Evolutionary conservation across 2,113 vertebrate genomes (phyloP), one percentile per base, ranked within the genome.

Genomic region (Motacilla tschutschensis): DNA sequence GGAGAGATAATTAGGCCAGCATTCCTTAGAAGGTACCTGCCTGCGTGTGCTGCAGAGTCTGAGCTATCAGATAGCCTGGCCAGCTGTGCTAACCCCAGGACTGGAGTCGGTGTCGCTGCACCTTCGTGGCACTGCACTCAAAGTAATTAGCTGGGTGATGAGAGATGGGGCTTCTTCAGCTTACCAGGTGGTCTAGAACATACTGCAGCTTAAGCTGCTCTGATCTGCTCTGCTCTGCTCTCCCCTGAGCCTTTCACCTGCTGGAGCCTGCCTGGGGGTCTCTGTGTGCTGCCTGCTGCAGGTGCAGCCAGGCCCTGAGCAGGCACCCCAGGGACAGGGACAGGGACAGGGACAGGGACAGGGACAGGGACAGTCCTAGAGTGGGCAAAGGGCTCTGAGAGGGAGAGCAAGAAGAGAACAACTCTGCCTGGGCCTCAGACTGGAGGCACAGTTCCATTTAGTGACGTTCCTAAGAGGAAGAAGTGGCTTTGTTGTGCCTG

Each of bases 271-370:
- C 29, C 43, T 2, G 1, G 4, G 35, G 24, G 7, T 59, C 43
- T 76, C 41, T 50, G 29, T 38, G 17, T 0, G 0, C 51, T 51
- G 58, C 3, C 20, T 48, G 16, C 62, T 35, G 8, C 1, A 11
- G 6, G n/a, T 35, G 59, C 28, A 41, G 48, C n/a, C 62, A 51
- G 48, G 26, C 25, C 31, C 57, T 44, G 36, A 51, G 58, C 35
- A 66, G 60, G 67, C 38, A 53, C 24, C 24, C 17, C 31, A 40
- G n/a, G 50, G 40, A 31, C 41, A 64, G 33, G 14, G 31, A 59
- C 7, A 78, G 14, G 5, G 22, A 38, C 24, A 44, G 33, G 35
- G 26, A 40, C 40, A 43, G 35, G 40, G 21, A n/a, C n/a, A 65
- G 46, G n/a, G n/a, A n/a, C n/a, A 73, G 13, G 6, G 25, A 26